Evolutionary conservation across 1,140 invertebrate genomes (phyloP).

Genomic region (Drosophila pseudoananassae): DNA sequence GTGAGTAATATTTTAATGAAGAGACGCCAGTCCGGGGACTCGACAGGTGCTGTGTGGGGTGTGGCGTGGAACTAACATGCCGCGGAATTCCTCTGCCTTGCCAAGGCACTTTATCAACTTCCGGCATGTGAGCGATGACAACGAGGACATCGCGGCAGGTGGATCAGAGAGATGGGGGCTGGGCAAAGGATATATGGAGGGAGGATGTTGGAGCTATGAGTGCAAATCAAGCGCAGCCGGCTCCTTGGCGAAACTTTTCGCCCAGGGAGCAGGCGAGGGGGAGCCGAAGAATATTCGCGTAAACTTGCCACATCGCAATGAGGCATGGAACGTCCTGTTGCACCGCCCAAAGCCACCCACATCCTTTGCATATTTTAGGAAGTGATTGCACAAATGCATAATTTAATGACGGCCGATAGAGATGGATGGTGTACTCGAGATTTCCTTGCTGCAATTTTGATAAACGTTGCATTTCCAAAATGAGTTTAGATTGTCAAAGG

Average conservation of each 20-base stretch:
- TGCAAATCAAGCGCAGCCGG: slow-evolving; percentile 71
- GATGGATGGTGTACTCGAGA: slow-evolving; percentile 27
- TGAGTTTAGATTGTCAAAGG: not conserved
- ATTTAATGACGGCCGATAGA: slow-evolving; percentile 78
- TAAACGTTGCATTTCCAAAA: slow-evolving; percentile 20
- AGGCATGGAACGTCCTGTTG: slow-evolving; percentile 47
- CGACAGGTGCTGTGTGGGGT: slow-evolving; percentile 12
- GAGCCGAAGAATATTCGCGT: slow-evolving; percentile 29
- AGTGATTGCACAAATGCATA: slow-evolving; percentile 80
- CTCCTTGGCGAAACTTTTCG: slow-evolving; percentile 51
- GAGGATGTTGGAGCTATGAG: slow-evolving; percentile 22
- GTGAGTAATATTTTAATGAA: slow-evolving; percentile 76
- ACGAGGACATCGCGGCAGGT: slow-evolving; percentile 40
- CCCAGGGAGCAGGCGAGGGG: not conserved
- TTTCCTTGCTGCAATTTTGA: slow-evolving; percentile 49
- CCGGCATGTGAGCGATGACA: slow-evolving; percentile 71
- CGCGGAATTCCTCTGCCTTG: slow-evolving; percentile 70
- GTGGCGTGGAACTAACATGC: slow-evolving; percentile 30
- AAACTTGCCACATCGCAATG: slow-evolving; percentile 61
- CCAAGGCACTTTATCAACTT: slow-evolving; percentile 78
- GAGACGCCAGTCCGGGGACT: slow-evolving; percentile 31
- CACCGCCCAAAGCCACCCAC: not conserved
- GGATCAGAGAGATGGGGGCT: not conserved
- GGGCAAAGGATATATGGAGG: not conserved
- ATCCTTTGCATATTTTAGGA: slow-evolving; percentile 75